Percentiles rank a stretch among this genome's conserved stretches.
phyloP scores from a whole-genome alignment of 2,113 vertebrate genomes.

The Ophiodon elongatus region DNA sequence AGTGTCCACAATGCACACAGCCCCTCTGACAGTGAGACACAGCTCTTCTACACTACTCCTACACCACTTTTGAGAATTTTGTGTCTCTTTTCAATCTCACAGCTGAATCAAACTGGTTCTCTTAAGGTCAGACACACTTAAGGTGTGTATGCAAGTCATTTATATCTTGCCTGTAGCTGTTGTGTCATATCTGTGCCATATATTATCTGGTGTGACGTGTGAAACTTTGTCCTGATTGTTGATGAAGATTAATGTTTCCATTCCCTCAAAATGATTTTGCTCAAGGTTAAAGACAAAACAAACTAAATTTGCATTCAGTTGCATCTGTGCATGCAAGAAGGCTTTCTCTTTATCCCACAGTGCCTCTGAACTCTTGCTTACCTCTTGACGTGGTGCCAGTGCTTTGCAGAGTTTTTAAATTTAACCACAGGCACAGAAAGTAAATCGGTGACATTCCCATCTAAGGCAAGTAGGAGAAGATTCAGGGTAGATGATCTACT shows the following conservation, averaged over 20 bases:
- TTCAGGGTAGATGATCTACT: conserved; percentile 10
- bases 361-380: neutral
- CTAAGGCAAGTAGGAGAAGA: conserved; percentile 15
- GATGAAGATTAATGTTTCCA: neutral
- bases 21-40: neutral
- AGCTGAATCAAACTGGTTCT: neutral
- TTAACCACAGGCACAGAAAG: neutral
- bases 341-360: neutral
- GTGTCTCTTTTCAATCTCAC: conserved; percentile 1
- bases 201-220: neutral
- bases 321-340: neutral
- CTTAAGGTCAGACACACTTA: no score
- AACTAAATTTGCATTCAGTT: neutral
- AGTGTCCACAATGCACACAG: neutral
- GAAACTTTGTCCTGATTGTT: neutral
- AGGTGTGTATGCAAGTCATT: no score
- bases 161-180: neutral
- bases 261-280: neutral
- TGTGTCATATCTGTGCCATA: neutral
- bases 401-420: conserved; percentile 19
- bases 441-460: conserved; percentile 4
- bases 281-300: neutral
- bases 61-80: neutral
- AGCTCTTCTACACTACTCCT: neutral
- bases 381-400: conserved; percentile 20